Conservation (phyloP, 2,888 invertebrate species). For the Mechanitis mazaeus region DNA sequence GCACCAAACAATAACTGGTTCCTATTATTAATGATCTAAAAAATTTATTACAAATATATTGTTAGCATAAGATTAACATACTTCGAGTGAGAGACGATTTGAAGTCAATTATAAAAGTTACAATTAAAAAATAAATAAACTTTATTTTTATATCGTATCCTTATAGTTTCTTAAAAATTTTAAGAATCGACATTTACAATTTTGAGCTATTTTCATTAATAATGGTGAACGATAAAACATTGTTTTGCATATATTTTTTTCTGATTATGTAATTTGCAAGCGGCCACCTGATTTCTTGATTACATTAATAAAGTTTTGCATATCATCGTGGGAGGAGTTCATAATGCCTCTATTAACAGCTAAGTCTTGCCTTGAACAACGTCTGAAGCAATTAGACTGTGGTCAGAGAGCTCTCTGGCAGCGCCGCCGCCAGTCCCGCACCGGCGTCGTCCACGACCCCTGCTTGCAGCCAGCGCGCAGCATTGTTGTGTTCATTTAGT, state of each 20-base stretch:
- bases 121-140: too few species aligned
- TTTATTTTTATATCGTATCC: too few species aligned
- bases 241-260: too few species aligned
- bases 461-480: not conserved
- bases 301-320: conserved; percentile 23
- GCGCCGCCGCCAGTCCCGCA: conserved; percentile 10
- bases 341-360: conserved; percentile 25
- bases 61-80: not conserved
- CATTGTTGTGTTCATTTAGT: not conserved
- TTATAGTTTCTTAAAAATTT: too few species aligned
- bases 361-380: conserved; percentile 23
- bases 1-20: not conserved
- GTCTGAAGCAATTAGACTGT: conserved; percentile 22
- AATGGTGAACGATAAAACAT: too few species aligned
- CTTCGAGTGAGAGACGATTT: too few species aligned
- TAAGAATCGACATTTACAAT: too few species aligned
- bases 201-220: too few species aligned
- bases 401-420: conserved; percentile 9
- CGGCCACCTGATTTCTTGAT: conserved; percentile 3
- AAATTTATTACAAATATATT: not conserved
- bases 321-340: conserved; percentile 15
- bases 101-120: too few species aligned
- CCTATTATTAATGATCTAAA: not conserved
- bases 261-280: too few species aligned
- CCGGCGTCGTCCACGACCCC: conserved; percentile 9